Conservation (phyloP, 2,113 vertebrate species). For the Lamprologus callipterus region DNA sequence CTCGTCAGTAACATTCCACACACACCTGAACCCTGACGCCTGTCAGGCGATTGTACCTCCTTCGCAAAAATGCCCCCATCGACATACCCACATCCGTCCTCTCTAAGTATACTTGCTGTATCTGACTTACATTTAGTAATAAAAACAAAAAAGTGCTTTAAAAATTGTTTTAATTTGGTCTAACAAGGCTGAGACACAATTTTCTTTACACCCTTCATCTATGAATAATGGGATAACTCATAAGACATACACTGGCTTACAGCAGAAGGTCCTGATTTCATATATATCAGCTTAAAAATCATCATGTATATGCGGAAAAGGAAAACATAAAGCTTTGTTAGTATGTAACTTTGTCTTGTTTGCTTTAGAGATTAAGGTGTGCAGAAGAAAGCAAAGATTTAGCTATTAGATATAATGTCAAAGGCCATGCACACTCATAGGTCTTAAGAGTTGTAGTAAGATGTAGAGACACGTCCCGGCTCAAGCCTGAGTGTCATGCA, state of each 20-base stretch:
- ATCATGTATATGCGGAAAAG: not conserved
- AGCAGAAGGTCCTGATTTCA: not conserved
- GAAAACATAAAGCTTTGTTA: not conserved
- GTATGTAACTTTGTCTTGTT: not conserved
- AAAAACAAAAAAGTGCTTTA: not conserved
- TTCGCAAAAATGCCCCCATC: not conserved
- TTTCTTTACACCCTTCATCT: not conserved
- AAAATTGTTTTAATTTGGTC: not conserved
- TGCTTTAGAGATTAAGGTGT: not conserved
- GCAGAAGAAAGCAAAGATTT: not conserved
- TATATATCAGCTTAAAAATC: not conserved
- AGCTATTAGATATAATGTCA: not conserved
- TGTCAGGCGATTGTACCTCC: not conserved
- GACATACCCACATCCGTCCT: not conserved
- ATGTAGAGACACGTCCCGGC: not conserved
- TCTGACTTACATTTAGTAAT: not conserved
- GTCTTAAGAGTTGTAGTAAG: not conserved
- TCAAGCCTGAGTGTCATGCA: not conserved
- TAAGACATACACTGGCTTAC: not conserved
- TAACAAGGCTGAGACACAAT: not conserved
- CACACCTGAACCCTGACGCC: slow-evolving; percentile 31
- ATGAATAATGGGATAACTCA: not conserved
- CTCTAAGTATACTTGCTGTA: not conserved
- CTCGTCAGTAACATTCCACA: slow-evolving; percentile 46
- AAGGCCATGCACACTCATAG: not conserved